These are phyloP conservation scores for Troilus luridus DNA, from an alignment of 2,888 invertebrate genomes.

Conservation along the genomic window DNA sequence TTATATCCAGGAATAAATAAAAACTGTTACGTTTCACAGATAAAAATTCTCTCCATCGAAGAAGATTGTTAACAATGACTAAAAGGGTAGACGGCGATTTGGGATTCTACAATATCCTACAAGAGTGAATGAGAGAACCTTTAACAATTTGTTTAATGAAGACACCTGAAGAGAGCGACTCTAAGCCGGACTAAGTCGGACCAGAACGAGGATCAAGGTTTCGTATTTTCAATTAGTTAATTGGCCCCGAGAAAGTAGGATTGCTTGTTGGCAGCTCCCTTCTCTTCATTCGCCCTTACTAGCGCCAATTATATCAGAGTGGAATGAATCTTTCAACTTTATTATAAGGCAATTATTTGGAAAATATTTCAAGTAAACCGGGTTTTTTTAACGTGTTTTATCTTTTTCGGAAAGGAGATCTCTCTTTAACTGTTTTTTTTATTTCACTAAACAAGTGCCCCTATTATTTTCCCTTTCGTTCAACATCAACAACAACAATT, in stretches of 20 bases:
- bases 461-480: not conserved
- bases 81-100: not conserved
- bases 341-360: not conserved
- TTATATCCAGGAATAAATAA: too few species aligned
- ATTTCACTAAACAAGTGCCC: not conserved
- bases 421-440: not conserved
- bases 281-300: not conserved
- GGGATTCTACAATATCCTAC: not conserved
- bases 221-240: conserved; percentile 57
- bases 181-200: conserved; percentile 28
- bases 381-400: not conserved
- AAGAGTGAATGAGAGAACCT: too few species aligned
- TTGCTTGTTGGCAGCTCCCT: not conserved
- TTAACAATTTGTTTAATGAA: conserved; percentile 52
- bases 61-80: not conserved
- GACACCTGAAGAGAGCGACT: conserved; percentile 47
- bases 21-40: too few species aligned
- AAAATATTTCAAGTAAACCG: not conserved
- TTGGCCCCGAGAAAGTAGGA: not conserved
- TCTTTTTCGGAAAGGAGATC: not conserved
- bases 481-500: not conserved
- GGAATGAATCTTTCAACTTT: conserved; percentile 24
- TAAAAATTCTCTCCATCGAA: too few species aligned
- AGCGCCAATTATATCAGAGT: conserved; percentile 50
- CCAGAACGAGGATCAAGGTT: conserved; percentile 28